Evolutionary conservation across 2,113 vertebrate species (phyloP).

Genomic region (Brachirus orientalis): DNA sequence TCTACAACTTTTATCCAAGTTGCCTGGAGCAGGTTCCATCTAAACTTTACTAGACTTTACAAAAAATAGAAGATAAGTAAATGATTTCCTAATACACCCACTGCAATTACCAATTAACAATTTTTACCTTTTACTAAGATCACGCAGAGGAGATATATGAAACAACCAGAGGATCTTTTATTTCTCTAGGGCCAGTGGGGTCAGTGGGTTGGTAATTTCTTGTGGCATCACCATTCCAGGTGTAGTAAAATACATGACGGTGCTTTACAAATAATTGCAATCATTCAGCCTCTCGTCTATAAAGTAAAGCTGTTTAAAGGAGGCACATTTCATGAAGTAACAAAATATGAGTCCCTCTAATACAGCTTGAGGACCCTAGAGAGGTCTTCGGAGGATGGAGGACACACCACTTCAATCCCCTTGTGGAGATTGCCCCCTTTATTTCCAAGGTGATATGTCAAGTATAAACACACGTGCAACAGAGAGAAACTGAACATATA

Average conservation of each 20-base stretch:
- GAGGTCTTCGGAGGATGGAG: slow-evolving; percentile 17
- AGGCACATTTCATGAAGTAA: slow-evolving; percentile 18
- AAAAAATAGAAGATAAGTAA: slow-evolving; percentile 9
- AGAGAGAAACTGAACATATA: not conserved
- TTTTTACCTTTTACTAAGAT: slow-evolving; percentile 18
- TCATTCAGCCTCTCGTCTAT: slow-evolving; percentile 41
- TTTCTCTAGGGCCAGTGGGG: slow-evolving; percentile 42
- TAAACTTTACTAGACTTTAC: not conserved
- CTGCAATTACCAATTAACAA: slow-evolving; percentile 8
- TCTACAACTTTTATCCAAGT: no score
- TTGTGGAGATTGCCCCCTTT: not conserved
- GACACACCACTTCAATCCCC: slow-evolving; percentile 10
- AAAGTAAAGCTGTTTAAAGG: slow-evolving; percentile 37
- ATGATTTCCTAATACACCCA: slow-evolving; percentile 12
- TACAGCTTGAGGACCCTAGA: slow-evolving; percentile 29
- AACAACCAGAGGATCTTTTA: slow-evolving; percentile 23
- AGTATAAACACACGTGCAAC: not conserved
- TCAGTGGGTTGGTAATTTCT: slow-evolving; percentile 40
- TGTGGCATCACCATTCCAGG: slow-evolving; percentile 37
- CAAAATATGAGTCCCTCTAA: slow-evolving; percentile 31
- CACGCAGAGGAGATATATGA: not conserved
- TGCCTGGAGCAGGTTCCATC: no score
- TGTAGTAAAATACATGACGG: slow-evolving; percentile 39
- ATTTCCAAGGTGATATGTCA: slow-evolving; percentile 4
- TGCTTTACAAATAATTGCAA: slow-evolving; percentile 57